These are phyloP conservation scores for Arenaria interpres DNA, from an alignment of 2,113 vertebrate species.

Conservation along the genomic window DNA sequence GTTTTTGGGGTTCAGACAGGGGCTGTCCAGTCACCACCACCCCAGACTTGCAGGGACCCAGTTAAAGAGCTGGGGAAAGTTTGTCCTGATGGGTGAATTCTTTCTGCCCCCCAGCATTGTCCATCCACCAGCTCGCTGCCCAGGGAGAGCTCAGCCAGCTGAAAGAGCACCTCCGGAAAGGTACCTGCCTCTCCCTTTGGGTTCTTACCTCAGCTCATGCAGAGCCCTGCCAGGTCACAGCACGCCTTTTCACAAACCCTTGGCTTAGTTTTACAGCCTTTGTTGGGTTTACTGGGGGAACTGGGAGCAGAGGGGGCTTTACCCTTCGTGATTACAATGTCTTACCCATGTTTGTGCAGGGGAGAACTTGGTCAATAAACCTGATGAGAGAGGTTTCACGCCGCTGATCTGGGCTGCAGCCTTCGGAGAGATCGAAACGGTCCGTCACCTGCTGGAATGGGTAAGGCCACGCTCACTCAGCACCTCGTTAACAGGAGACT, in stretches of 20 bases:
- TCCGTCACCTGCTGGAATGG: constrained; percentile 91
- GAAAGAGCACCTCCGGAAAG: constrained; percentile 84
- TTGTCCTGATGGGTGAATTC: not conserved
- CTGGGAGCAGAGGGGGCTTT: not conserved
- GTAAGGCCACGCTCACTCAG: constrained; percentile 42
- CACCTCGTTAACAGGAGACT: not conserved
- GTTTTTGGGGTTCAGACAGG: not conserved
- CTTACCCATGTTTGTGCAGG: constrained; percentile 66
- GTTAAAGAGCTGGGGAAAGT: not conserved
- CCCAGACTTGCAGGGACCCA: not conserved
- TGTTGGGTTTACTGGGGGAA: not conserved
- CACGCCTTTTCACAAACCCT: not conserved
- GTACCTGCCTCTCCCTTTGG: constrained; percentile 44
- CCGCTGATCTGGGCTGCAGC: constrained; percentile 96
- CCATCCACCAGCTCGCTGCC: constrained; percentile 93
- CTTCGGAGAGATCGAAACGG: constrained; percentile 90
- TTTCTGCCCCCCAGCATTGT: constrained; percentile 75
- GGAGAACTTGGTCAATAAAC: constrained; percentile 84
- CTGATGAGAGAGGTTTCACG: constrained; percentile 91
- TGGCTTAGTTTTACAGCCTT: not conserved
- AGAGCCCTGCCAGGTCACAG: not conserved
- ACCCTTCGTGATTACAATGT: too few species aligned
- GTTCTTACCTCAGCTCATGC: not conserved
- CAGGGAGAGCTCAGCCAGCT: constrained; percentile 91
- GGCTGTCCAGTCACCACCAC: not conserved